phyloP scores from a whole-genome alignment of 2,797 vertebrate species.

The Sparus aurata region DNA sequence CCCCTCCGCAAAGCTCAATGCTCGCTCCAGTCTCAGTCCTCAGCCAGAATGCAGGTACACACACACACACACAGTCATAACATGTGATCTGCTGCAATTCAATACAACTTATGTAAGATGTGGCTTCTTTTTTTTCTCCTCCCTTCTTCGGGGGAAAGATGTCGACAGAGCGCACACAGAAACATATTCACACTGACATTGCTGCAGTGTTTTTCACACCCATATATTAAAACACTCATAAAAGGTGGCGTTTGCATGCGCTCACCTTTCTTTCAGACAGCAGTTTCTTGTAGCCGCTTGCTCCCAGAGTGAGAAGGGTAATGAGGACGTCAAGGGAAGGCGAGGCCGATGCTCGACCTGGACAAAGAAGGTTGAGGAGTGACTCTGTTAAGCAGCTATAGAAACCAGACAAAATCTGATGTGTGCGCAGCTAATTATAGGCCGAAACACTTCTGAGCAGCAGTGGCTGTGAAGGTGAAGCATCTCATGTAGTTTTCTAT shows the following conservation, averaged over 20 bases:
- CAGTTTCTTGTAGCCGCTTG: conserved; percentile 93
- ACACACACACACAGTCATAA: conserved; percentile 10
- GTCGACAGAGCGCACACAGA: conserved; percentile 18
- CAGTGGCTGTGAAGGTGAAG: conserved; percentile 3
- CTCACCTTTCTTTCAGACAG: conserved; percentile 95
- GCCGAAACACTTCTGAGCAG: no score
- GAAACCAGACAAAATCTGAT: background rate
- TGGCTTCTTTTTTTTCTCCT: background rate
- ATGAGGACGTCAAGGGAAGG: conserved; percentile 97
- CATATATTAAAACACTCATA: background rate
- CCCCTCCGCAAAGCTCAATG: conserved; percentile 3
- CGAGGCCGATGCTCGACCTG: conserved; percentile 96
- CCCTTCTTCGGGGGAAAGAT: conserved; percentile 9
- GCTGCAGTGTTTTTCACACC: conserved; percentile 26
- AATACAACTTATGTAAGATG: conserved; percentile 54
- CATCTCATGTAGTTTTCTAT: conserved; percentile 19
- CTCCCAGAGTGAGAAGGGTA: conserved; percentile 93
- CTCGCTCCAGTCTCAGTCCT: background rate
- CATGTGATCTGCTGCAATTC: conserved; percentile 40
- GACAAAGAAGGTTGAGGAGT: conserved; percentile 32
- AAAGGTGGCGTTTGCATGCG: background rate
- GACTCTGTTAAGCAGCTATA: conserved; percentile 15
- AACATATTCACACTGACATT: conserved; percentile 12
- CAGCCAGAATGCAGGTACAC: conserved; percentile 32
- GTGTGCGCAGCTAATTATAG: background rate